Evolutionary conservation across 2,888 invertebrate genomes (phyloP), one percentile per base, ranked within the genome.

Genomic region (Caenorhabditis sp.): DNA sequence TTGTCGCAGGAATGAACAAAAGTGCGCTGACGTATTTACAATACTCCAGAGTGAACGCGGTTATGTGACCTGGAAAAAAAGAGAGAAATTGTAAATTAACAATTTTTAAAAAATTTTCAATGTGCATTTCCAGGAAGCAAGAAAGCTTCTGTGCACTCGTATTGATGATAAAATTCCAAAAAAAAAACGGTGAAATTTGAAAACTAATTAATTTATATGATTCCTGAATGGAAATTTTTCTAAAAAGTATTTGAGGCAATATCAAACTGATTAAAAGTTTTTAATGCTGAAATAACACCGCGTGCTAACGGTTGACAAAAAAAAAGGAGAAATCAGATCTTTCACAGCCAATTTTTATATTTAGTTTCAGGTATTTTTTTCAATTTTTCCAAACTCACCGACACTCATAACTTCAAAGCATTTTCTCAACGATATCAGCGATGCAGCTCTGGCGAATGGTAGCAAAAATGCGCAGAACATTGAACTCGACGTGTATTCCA

Each of bases 401-500:
- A 67, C 67, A 31, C 68, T 67, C 0, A 21, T 26, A 52, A 17
- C 23, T 1, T 67, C 67, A 38, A 63, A 76, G 0, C 77, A 54
- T 27, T 76, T 67, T 49, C 73, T 71, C 10, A 83, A 49, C 1
- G 70, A 58, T 17, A 84, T 63, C 5, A 83, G 66, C 0, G 81
- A 76, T 0, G 70, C 8, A 1, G 80, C 87, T 57, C 81, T 77
- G 8, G 76, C 67, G 26, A 85, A 63, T 12, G 82, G 83, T 8
- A 85, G 63, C 14, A 87, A 8, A 8, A 84, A 80, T 3, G 87
- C 74, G 20, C 81, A 67, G 10, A 80, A 57, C 20, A 86, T 56
- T 1, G 84, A 80, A 26, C 77, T 60, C 1, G 68, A 64, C 7
- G 83, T 81, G 60, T 81, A 86, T 59, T 87, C 87, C 59, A 87